A percentile compares a stretch with the other conserved stretches of the same genome.
phyloP scores from a whole-genome alignment of 2,888 invertebrate species.

The Panzeria rudis region DNA sequence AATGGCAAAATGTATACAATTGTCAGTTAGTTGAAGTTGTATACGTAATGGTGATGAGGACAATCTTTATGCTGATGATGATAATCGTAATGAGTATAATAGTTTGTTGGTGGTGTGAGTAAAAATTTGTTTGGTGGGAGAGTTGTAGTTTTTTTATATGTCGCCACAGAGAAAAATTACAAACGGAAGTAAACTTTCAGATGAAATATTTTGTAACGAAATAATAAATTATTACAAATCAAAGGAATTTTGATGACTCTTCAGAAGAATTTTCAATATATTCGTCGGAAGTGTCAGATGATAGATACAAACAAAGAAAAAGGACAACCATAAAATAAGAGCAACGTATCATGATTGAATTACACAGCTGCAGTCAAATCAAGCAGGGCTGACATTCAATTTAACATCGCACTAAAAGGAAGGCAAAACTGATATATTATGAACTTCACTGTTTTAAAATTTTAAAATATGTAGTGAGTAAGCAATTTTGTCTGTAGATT shows the following conservation, averaged over 20 bases:
- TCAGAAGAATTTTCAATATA: not conserved
- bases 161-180: not conserved
- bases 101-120: not conserved
- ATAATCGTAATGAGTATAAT: not conserved
- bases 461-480: too few relatives aligned
- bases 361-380: too few relatives aligned
- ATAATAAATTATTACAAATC: not conserved
- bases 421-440: too few relatives aligned
- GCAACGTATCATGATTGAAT: too few relatives aligned
- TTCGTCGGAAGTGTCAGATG: not conserved
- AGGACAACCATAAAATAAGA: too few relatives aligned
- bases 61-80: conserved; percentile 7
- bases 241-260: not conserved
- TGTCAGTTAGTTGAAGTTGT: conserved; percentile 29
- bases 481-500: too few relatives aligned
- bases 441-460: too few relatives aligned
- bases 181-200: not conserved
- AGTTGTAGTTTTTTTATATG: not conserved
- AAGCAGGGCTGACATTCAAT: too few relatives aligned
- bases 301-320: too few relatives aligned
- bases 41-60: conserved; percentile 26
- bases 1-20: conserved; percentile 56
- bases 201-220: not conserved
- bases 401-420: too few relatives aligned
- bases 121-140: not conserved